Evolutionary conservation across 2,888 invertebrate genomes (phyloP), one percentile per base, ranked within the genome.

Genomic region (Criorhina ranunculi): DNA sequence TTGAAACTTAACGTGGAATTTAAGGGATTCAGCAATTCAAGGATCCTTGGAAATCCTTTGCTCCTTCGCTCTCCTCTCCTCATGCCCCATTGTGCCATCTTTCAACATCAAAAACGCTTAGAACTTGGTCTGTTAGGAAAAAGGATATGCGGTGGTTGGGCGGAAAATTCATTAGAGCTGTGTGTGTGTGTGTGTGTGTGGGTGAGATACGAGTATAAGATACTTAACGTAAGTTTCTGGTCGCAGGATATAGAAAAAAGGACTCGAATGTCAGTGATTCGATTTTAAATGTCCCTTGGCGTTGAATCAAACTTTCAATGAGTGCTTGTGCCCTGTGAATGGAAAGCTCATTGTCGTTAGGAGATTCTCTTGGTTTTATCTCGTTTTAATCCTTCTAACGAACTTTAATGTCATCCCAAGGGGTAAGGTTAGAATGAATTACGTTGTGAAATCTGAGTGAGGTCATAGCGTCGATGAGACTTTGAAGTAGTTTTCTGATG

Each of bases 1-100:
- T 49, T 44, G n/a, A 67, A 67, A 66, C 29, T 69, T 59, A 57
- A 59, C 31, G 37, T 49, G 17, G 59, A 59, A 57, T 59, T 55
- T 37, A 37, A 33, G 19, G 59, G 46, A 24, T 67, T 19, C 12
- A 19, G 9, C 4, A 42, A 37, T 7, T 31, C 42, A 29, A 67
- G 42, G 53, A 40, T 42, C 17, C 31, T 24, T 35, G 37, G 35
- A 17, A 24, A 57, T 42, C 46, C n/a, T n/a, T n/a, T n/a, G n/a
- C n/a, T n/a, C n/a, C n/a, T n/a, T n/a, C n/a, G n/a, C n/a, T n/a
- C n/a, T n/a, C n/a, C 9, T 57, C 24, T 24, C 24, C 24, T 46
- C 19, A 9, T 12, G 49, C 33, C n/a, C n/a, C 49, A 49, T 49
- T 64, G 64, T 49, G 24, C 35, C n/a, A 64, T 49, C 53, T 15